Percentiles rank a stretch among this genome's conserved stretches.
These are phyloP conservation scores for Synanceia verrucosa DNA, from an alignment of 2,797 vertebrate genomes.

Conservation along the genomic window DNA sequence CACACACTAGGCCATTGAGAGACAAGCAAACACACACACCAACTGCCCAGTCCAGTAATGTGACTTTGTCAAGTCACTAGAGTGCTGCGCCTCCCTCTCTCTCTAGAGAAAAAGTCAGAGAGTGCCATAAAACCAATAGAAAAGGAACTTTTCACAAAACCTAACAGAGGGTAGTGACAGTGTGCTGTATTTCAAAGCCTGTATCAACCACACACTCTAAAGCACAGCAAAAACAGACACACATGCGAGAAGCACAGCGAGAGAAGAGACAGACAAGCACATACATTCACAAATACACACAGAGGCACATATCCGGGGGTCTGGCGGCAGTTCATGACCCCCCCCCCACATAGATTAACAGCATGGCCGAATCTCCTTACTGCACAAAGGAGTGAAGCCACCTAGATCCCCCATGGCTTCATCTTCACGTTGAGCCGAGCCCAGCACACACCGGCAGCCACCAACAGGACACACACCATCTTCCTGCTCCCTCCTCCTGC, in stretches of 20 bases:
- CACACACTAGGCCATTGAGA: constrained; percentile 45
- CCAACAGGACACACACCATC: constrained; percentile 80
- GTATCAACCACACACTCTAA: constrained; percentile 34
- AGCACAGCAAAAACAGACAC: constrained; percentile 16
- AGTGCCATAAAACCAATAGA: constrained; percentile 7
- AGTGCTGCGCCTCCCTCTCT: constrained; percentile 2
- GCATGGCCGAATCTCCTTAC: constrained; percentile 78
- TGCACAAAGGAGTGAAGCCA: constrained; percentile 80
- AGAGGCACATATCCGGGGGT: constrained; percentile 57
- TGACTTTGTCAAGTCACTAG: constrained; percentile 48
- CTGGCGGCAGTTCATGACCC: constrained; percentile 58
- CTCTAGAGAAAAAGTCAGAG: constrained; percentile 7
- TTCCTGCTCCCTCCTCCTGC: constrained; percentile 62
- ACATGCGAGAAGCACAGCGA: constrained; percentile 28
- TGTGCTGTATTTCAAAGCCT: constrained; percentile 9
- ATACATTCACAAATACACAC: constrained; percentile 60
- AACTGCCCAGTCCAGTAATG: constrained; percentile 4
- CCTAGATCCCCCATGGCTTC: constrained; percentile 80
- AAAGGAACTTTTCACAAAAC: constrained; percentile 44
- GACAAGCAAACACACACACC: constrained; percentile 14
- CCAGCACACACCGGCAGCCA: constrained; percentile 63
- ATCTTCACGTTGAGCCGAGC: constrained; percentile 76
- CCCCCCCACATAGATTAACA: constrained; percentile 59
- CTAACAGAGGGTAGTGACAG: background rate
- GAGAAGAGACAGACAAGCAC: constrained; percentile 39